phyloP scores from a whole-genome alignment of 2,113 vertebrate species.

The Neolamprologus ventralis region DNA sequence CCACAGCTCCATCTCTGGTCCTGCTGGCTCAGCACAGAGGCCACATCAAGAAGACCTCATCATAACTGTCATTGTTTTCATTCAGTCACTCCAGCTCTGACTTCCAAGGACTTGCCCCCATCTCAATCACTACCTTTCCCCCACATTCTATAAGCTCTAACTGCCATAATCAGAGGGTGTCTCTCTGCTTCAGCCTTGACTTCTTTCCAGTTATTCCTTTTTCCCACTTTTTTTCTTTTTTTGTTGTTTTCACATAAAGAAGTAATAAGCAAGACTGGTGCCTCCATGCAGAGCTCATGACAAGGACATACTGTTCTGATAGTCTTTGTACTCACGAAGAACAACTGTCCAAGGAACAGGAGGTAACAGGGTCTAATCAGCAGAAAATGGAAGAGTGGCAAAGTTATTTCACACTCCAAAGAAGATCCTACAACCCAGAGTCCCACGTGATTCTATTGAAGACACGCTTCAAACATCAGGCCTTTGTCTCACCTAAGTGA shows the following conservation, averaged over 20 bases:
- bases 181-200: neutral
- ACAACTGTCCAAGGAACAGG: conserved; percentile 32
- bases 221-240: neutral
- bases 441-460: neutral
- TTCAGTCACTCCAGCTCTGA: neutral
- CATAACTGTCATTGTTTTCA: conserved; percentile 52
- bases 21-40: conserved; percentile 10
- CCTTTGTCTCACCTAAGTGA: neutral
- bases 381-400: conserved; percentile 15
- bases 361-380: conserved; percentile 31
- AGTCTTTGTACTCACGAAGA: conserved; percentile 4
- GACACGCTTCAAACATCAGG: neutral
- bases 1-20: conserved; percentile 6
- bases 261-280: conserved; percentile 24
- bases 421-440: neutral
- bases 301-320: conserved; percentile 19
- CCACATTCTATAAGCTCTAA: conserved; percentile 6
- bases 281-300: conserved; percentile 37
- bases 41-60: conserved; percentile 40
- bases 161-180: conserved; percentile 38
- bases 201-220: neutral
- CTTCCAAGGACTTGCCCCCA: conserved; percentile 26
- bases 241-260: neutral
- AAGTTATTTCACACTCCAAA: conserved; percentile 8
- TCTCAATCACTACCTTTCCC: conserved; percentile 18